phyloP scores from a whole-genome alignment of 2,888 invertebrate genomes.

The Folsomia candida region DNA sequence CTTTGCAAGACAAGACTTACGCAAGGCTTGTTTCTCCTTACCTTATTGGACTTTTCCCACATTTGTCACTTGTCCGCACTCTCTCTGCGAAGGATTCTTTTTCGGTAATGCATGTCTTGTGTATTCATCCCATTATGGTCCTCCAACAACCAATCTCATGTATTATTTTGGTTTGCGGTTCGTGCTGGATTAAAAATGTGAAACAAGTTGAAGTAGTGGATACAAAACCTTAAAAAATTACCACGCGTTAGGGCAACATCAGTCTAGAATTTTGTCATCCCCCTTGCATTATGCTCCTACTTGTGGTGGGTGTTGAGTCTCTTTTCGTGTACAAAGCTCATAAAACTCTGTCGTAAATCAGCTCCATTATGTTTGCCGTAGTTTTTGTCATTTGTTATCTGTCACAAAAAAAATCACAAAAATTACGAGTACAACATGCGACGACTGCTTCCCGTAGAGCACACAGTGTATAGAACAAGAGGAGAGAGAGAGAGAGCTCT shows the following conservation, averaged over 20 bases:
- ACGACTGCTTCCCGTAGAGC: not conserved
- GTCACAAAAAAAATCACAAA: not conserved
- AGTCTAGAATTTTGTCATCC: not conserved
- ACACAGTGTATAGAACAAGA: not conserved
- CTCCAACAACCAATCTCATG: not conserved
- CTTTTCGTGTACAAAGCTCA: slow-evolving; percentile 18
- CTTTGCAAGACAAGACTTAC: too few relatives aligned
- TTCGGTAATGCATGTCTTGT: too few relatives aligned
- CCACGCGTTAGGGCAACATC: not conserved
- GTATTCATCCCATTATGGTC: not conserved
- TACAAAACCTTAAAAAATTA: not conserved
- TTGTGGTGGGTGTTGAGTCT: not conserved
- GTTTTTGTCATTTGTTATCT: slow-evolving; percentile 20
- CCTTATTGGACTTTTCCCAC: not conserved
- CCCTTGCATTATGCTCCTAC: not conserved
- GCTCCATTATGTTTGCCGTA: slow-evolving; percentile 14
- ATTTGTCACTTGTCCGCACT: not conserved
- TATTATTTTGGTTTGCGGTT: not conserved
- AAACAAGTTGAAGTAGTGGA: not conserved
- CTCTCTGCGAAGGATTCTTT: not conserved
- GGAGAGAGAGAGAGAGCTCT: not conserved
- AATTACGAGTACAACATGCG: not conserved
- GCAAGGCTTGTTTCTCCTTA: too few relatives aligned
- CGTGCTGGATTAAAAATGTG: not conserved
- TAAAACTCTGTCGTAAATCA: slow-evolving; percentile 17